Base-by-base conservation (phyloP, 2,888 invertebrate genomes). In the Watsonalla cultraria region DNA sequence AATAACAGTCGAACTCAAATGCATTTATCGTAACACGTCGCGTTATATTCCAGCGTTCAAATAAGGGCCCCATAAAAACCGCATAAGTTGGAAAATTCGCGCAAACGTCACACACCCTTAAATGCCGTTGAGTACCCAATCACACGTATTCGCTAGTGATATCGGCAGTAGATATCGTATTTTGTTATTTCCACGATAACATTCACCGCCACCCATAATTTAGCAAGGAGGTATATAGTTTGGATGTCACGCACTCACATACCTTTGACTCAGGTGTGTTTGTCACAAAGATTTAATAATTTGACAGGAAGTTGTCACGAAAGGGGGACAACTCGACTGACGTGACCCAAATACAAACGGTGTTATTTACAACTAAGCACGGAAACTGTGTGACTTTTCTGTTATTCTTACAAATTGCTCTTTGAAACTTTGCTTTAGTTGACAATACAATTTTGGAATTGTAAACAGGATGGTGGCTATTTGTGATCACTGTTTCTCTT, bases 201-300 rank as follows among this genome's bases (percentile, higher is more conserved):
- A 42, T 42, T 11, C 42, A 8, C 37, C 7, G 37, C 37, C 9
- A 37, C 45, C 35, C 51, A 13, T 49, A 34, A 48, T 46, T 46
- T 47, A 45, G 13, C 35, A 48, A 39, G 47, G 45, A 58, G 50
- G 51, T 54, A 55, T 53, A 45, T 53, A 45, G 54, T 52, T 54
- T 58, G 51, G 39, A 46, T 53, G 47, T 55, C 58, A 59, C 57
- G 57, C 55, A 59, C 62, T 55, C 24, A 24, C 24, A 24, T 24
- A 24, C 24, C 24, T 24, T 24, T 24, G 24, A 24, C 24, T 24
- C 67, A 67, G 68, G 69, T 70, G 68, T 66, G 68, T 69, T 72
- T 76, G 74, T 74, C 69, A 75, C 68, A 65, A 66, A 70, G 68
- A 77, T 81, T 76, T 74, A 76, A 76, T 80, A 78, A 78, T 71